phyloP scores from a whole-genome alignment of 92 coral and sea anemone species.

The Umimayanthus chanpuru region DNA sequence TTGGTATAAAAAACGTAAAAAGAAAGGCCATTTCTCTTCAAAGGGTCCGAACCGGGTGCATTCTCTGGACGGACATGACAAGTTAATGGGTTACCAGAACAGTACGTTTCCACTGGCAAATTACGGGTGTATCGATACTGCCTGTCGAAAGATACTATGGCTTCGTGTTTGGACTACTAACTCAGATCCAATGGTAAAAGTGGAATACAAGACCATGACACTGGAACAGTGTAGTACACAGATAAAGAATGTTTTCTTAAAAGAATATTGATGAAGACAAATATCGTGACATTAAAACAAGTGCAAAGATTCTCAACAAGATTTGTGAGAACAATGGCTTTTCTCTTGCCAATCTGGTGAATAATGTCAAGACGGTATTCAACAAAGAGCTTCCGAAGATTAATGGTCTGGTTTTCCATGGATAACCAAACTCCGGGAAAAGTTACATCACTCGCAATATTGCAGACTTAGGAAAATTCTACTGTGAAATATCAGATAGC shows the following conservation, averaged over 20 bases:
- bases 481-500: not conserved
- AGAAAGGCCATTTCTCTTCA: no score
- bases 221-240: not conserved
- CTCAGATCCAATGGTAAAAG: no score
- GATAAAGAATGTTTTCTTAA: no score
- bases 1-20: no score
- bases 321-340: not conserved
- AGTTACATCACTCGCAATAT: not conserved
- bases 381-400: not conserved
- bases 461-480: not conserved
- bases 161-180: no score
- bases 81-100: no score
- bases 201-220: not conserved
- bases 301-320: not conserved
- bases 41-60: no score
- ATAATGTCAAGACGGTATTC: not conserved
- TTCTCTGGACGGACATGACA: no score
- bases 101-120: no score
- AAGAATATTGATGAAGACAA: no score
- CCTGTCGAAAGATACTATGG: no score
- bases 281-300: not conserved
- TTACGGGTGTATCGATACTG: no score
- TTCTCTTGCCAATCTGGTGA: not conserved
- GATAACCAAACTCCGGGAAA: not conserved
- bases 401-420: not conserved